Evolutionary conservation across 2,797 vertebrate genomes (phyloP), one percentile per base, ranked within the genome.

Genomic region (Scomberomorus guttatus): DNA sequence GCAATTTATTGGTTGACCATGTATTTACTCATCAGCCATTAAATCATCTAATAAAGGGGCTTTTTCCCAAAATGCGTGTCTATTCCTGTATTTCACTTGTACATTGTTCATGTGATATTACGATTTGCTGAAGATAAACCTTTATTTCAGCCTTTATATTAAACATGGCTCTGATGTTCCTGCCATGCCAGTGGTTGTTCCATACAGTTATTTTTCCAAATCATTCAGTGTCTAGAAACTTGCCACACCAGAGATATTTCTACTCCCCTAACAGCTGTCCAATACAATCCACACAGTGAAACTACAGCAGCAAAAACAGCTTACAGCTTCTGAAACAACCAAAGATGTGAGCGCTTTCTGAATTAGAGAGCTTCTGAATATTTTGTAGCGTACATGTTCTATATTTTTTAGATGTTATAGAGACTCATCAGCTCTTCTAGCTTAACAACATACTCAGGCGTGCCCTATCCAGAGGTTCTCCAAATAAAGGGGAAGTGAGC

Each of bases 211-310:
- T 66, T 67, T 61, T 63, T 50, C 34, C 18, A 55, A 22, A 54
- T 68, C 15, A 64, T 65, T 55, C 46, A 32, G 20, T 54, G 27
- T 76, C 63, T 68, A 61, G 37, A 5, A 72, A 48, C 46, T 42
- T 64, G 64, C 61, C 56, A 62, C 66, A 70, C 9, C 9, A 58
- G 56, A 71, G 61, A 55, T 37, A 42, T 62, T 67, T 15, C 27
- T 56, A 24, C 55, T 85, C 79, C 79, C 70, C 58, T n/a, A 82
- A 65, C 80, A 85, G 79, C 77, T 85, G 87, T 73, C 39, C 54
- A 55, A 8, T 56, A 22, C 24, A 70, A 69, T 60, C 63, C 72
- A 77, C 77, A 51, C 39, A 48, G 24, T 39, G 32, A 29, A 71
- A 64, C 37, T 11, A 52, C 17, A 73, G 61, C 54, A 73, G 70